Base-by-base conservation (phyloP, 1,140 invertebrate genomes). In the Heterodera schachtii region DNA sequence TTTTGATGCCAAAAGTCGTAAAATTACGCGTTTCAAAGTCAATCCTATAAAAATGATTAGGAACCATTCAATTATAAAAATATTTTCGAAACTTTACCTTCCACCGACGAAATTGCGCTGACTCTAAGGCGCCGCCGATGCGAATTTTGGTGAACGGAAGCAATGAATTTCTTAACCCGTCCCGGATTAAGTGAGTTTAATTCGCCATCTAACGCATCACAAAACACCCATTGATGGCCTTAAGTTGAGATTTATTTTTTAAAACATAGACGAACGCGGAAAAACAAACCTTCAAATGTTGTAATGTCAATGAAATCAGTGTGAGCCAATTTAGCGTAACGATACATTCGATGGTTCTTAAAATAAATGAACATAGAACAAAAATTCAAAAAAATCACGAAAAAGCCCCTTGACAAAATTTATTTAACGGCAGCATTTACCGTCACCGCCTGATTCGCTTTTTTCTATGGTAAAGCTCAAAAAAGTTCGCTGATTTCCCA, bases 201-300 rank as follows among this genome's bases (percentile, higher is more conserved):
- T 69, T 69, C n/a, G n/a, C 67, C 67, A 19, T 69, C 67, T 19
- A 69, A 43, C 41, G 67, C n/a, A 69, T 69, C 67, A 7, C n/a
- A 43, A 69, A 69, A 69, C n/a, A 69, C 41, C 67, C 67, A 69
- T 69, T 69, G 67, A 69, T 69, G 67, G 8, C 67, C 67, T 69
- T 69, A 69, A 69, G 41, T 52, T 52, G 49, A 1, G 60, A 66
- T 13, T 16, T 66, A 13, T 13, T 13, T 13, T 16, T 66, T 16
- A 66, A 66, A 16, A 66, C 13, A 66, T 16, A 16, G 60, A 66
- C 13, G 60, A 66, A 31, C 31, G 31, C 31, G 31, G 31, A 52
- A 11, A 52, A 8, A 11, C 49, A 8, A 52, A 69, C 67, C 67
- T 43, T 69, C 67, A 69, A 69, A 69, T n/a, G 67, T 69, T 8